Conservation (phyloP, 2,113 vertebrate genomes). For the Forbesichthys papilliferus region DNA sequence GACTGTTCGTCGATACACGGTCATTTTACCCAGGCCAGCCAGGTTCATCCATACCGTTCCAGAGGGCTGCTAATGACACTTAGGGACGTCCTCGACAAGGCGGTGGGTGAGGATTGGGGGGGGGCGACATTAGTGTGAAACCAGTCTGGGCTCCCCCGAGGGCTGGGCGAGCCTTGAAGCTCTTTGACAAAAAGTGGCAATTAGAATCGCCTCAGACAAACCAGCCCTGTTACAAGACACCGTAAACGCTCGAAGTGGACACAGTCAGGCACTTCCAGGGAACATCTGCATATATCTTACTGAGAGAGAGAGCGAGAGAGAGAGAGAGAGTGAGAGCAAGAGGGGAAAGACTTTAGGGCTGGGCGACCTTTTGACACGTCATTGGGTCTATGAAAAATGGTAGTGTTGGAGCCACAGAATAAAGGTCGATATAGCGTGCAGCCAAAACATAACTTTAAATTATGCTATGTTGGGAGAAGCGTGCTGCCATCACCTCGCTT, state of each 20-base stretch:
- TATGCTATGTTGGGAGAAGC: slow-evolving; percentile 23
- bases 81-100: slow-evolving; percentile 53
- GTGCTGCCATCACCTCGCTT: slow-evolving; percentile 11
- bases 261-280: slow-evolving; percentile 39
- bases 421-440: slow-evolving; percentile 56
- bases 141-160: slow-evolving; percentile 53
- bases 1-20: slow-evolving; percentile 79
- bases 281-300: slow-evolving; percentile 66
- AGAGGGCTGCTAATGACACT: slow-evolving; percentile 63
- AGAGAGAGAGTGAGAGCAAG: slow-evolving; percentile 1
- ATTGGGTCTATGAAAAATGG: slow-evolving; percentile 58
- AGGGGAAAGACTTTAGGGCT: slow-evolving; percentile 36
- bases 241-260: slow-evolving; percentile 52
- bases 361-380: slow-evolving; percentile 67
- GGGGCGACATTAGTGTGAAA: slow-evolving; percentile 62
- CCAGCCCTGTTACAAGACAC: slow-evolving; percentile 63
- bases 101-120: slow-evolving; percentile 12
- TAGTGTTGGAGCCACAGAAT: slow-evolving; percentile 53
- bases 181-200: slow-evolving; percentile 57
- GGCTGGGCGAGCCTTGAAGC: slow-evolving; percentile 62
- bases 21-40: slow-evolving; percentile 72
- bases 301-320: slow-evolving; percentile 35
- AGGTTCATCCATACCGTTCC: slow-evolving; percentile 59
- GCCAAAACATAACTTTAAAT: slow-evolving; percentile 47
- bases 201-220: slow-evolving; percentile 68